Base-by-base conservation (phyloP, 2,113 vertebrate species). In the Osmerus mordax region DNA sequence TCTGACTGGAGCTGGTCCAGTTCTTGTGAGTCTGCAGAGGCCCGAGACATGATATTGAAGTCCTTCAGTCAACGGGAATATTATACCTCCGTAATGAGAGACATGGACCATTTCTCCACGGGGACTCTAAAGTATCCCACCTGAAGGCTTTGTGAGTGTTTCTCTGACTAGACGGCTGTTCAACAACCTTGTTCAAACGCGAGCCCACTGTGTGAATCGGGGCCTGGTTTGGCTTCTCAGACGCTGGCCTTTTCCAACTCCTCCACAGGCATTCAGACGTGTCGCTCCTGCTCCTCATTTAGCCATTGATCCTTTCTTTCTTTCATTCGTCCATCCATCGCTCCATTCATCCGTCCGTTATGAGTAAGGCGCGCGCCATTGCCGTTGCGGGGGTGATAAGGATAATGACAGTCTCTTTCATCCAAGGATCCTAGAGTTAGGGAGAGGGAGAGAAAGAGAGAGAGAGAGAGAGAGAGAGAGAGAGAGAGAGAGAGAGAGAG, bases 351-450 rank as follows among this genome's bases (percentile, higher is more conserved):
- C 60, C 12, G 3, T 62, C 23, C 25, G 3, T 4, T 3, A 28
- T 4, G 19, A 25, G 41, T 12, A 53, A 5, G 65, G 16, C 2
- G 12, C 11, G 29, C 19, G 65, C 19, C 15, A 1, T 21, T 12
- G 0, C 3, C 1, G 4, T 53, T 4, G 14, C 13, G 51, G 15
- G 55, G 59, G 25, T 61, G 71, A 71, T 60, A 23, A 59, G 23
- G 3, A 69, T 58, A 69, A 74, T 29, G 56, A 21, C 32, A 58
- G 32, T 19, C 36, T 55, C 61, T 70, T 71, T 77, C 65, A 65
- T 71, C 60, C 67, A 54, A 23, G 32, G 58, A 71, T 70, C 58
- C 25, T n/a, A n/a, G n/a, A n/a, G n/a, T n/a, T n/a, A n/a, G n/a
- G n/a, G n/a, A n/a, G n/a, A n/a, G n/a, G n/a, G n/a, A n/a, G n/a